Evolutionary conservation across 1,140 invertebrate genomes (phyloP).

Genomic region (silkworm (Bombyx mori)): ASM3026992v2 NC_085121.1:8305501-8306000

Average conservation of each 20-base stretch:
- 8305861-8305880: constrained; percentile 43
- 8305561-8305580: constrained; percentile 96
- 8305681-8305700: constrained; percentile 58
- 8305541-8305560: constrained; percentile 96
- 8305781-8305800: constrained; percentile 54
- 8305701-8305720: constrained; percentile 51
- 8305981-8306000: too few relatives aligned
- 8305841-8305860: constrained; percentile 18
- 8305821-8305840: constrained; percentile 20
- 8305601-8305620: constrained; percentile 98
- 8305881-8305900: too few relatives aligned
- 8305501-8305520: neutral
- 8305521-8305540: constrained; percentile 82
- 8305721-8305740: constrained; percentile 56
- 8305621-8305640: constrained; percentile 94
- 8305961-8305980: too few relatives aligned
- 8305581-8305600: constrained; percentile 96
- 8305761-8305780: constrained; percentile 58
- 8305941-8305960: neutral
- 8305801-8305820: constrained; percentile 47
- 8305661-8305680: constrained; percentile 44
- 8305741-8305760: constrained; percentile 63
- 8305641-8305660: constrained; percentile 73
- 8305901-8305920: neutral
- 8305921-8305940: neutral